These are phyloP conservation scores for Lophius americanus DNA, from an alignment of 2,797 vertebrate genomes.

Conservation along the genomic window DNA sequence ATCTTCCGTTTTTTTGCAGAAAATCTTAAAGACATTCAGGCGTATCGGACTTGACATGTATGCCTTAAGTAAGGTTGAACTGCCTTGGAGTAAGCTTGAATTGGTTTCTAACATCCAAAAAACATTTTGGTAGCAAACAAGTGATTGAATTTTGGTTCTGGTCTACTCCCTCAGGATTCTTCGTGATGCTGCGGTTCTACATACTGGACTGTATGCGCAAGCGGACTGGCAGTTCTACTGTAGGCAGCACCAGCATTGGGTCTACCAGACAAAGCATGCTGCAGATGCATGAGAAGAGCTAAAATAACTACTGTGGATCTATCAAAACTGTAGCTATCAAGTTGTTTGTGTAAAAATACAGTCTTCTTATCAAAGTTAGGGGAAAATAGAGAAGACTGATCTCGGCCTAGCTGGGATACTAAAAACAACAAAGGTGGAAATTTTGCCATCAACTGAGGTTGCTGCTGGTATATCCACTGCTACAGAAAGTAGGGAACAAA, in stretches of 20 bases:
- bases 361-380: neutral
- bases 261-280: slow-evolving; percentile 81
- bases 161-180: slow-evolving; percentile 70
- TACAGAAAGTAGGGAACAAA: neutral
- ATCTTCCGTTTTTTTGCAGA: too few species aligned
- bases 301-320: neutral
- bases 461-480: neutral
- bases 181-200: slow-evolving; percentile 81
- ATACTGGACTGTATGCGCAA: slow-evolving; percentile 73
- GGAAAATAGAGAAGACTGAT: neutral
- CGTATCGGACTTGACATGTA: too few species aligned
- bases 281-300: slow-evolving; percentile 65
- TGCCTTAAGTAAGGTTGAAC: too few species aligned
- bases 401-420: too few species aligned
- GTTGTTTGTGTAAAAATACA: neutral
- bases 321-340: neutral
- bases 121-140: too few species aligned
- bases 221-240: slow-evolving; percentile 25
- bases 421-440: too few species aligned
- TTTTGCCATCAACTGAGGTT: neutral
- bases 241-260: slow-evolving; percentile 65
- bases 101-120: too few species aligned
- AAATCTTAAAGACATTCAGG: too few species aligned
- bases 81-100: too few species aligned
- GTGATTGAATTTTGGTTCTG: slow-evolving; percentile 1